Conservation (phyloP, 2,797 vertebrate genomes). For the Rhabdophis nuchalis region DNA sequence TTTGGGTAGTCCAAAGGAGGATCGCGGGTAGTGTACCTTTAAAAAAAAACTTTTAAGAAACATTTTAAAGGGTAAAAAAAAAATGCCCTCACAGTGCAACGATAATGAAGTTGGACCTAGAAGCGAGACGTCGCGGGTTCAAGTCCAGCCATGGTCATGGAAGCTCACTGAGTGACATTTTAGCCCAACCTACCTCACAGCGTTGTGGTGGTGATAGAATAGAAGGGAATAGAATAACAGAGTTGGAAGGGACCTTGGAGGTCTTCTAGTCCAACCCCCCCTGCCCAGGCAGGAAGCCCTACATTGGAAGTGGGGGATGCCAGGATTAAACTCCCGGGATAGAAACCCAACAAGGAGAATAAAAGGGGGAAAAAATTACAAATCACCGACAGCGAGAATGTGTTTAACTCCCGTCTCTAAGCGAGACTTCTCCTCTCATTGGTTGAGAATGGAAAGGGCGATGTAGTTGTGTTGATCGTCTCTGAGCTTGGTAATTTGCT, state of each 20-base stretch:
- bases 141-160: neutral
- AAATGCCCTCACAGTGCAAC: neutral
- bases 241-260: too few relatives aligned
- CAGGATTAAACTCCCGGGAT: neutral
- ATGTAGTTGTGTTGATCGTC: neutral
- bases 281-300: too few relatives aligned
- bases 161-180: neutral
- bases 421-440: neutral
- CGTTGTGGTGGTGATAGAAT: neutral
- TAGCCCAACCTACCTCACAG: neutral
- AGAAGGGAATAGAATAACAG: too few relatives aligned
- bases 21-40: rapidly evolving
- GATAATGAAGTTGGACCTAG: neutral
- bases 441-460: neutral
- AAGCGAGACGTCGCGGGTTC: neutral
- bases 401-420: conserved; percentile 12
- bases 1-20: conserved; percentile 22
- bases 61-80: neutral
- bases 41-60: neutral
- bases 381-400: conserved; percentile 11
- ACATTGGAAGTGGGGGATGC: neutral
- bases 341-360: neutral
- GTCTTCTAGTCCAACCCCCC: too few relatives aligned
- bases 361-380: neutral
- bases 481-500: neutral